Conservation (phyloP, 2,113 vertebrate genomes). For the Platichthys flesus region DNA sequence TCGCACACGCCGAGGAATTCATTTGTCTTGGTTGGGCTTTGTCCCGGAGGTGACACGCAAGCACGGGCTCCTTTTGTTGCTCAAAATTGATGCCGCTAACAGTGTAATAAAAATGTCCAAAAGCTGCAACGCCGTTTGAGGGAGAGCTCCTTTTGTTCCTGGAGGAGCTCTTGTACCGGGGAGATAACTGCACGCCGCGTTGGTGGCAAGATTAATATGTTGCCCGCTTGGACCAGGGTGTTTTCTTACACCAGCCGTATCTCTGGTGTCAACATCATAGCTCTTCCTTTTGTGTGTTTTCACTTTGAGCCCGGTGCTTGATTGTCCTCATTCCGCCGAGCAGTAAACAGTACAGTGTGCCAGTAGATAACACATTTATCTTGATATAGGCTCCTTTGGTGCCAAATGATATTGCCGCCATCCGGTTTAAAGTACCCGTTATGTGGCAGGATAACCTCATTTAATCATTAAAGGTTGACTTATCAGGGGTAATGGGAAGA, state of each 20-base stretch:
- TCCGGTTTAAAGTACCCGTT: slow-evolving; percentile 51
- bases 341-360: slow-evolving; percentile 58
- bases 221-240: slow-evolving; percentile 45
- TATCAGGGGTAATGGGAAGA: slow-evolving; percentile 55
- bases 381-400: slow-evolving; percentile 27
- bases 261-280: slow-evolving; percentile 67
- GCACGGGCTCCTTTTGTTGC: slow-evolving; percentile 72
- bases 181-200: slow-evolving; percentile 73
- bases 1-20: slow-evolving; percentile 69
- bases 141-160: slow-evolving; percentile 68
- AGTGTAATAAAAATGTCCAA: slow-evolving; percentile 78
- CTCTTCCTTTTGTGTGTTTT: slow-evolving; percentile 51
- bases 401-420: slow-evolving; percentile 50
- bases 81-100: slow-evolving; percentile 76
- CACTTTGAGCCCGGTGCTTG: slow-evolving; percentile 36
- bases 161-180: slow-evolving; percentile 57
- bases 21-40: slow-evolving; percentile 83
- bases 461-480: slow-evolving; percentile 72
- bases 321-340: slow-evolving; percentile 33
- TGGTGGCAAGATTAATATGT: slow-evolving; percentile 76
- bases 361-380: slow-evolving; percentile 53
- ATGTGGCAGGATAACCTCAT: slow-evolving; percentile 49
- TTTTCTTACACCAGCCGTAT: slow-evolving; percentile 59
- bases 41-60: slow-evolving; percentile 75
- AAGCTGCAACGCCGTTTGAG: slow-evolving; percentile 67